These are phyloP conservation scores for Aleiodes sp. DNA, from an alignment of 1,140 invertebrate genomes.

Conservation along the genomic window DNA sequence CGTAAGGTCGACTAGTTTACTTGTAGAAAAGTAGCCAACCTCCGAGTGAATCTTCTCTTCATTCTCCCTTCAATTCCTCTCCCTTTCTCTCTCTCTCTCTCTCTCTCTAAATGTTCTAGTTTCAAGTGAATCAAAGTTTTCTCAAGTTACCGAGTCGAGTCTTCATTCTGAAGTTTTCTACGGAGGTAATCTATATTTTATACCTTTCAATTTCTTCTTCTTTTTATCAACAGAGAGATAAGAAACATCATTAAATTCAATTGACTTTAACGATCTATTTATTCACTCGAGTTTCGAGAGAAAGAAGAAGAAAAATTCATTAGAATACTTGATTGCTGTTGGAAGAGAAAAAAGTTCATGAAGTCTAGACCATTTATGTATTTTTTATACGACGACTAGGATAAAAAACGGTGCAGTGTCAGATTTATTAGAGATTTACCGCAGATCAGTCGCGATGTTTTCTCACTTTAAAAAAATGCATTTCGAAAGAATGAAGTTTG, in stretches of 20 bases:
- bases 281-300: neutral
- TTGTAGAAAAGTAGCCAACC: constrained; percentile 11
- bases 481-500: no score
- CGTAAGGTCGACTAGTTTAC: constrained; percentile 25
- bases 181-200: constrained; percentile 7
- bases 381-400: no score
- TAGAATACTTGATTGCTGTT: no score
- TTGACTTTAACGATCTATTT: constrained; percentile 14
- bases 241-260: constrained; percentile 10
- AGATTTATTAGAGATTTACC: no score
- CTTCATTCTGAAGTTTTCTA: neutral
- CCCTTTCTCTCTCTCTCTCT: neutral
- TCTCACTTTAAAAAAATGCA: no score
- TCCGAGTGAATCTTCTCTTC: constrained; percentile 16
- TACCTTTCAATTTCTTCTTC: neutral
- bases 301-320: neutral
- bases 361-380: no score
- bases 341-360: no score
- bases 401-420: no score
- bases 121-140: constrained; percentile 19
- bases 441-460: no score
- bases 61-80: neutral
- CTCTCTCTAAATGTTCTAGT: neutral
- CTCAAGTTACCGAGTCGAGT: neutral
- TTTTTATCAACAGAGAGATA: constrained; percentile 10